Evolutionary conservation across 2,888 invertebrate species (phyloP).

Genomic region (Meghimatium bilineatum): DNA sequence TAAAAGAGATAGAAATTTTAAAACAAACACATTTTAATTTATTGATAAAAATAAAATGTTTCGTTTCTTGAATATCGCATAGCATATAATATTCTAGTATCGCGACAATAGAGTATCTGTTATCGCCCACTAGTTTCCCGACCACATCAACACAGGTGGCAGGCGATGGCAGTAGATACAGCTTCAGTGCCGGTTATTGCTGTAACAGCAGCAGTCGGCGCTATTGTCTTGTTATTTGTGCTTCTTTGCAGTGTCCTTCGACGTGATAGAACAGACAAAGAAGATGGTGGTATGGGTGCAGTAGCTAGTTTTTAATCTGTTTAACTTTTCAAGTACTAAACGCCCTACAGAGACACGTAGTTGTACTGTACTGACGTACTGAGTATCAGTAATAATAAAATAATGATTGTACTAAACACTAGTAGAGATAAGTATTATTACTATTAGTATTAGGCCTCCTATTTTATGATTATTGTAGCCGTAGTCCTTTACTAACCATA

Average conservation of each 20-base stretch:
- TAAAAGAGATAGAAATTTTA: no score
- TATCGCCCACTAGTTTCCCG: background rate
- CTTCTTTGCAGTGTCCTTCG: constrained; percentile 69
- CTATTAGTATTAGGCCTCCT: no score
- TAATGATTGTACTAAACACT: no score
- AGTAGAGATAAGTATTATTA: no score
- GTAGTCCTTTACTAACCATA: no score
- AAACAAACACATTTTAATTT: no score
- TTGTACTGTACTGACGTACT: no score
- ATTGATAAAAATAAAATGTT: no score
- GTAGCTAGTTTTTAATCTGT: background rate
- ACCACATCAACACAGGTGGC: constrained; percentile 11
- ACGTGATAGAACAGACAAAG: constrained; percentile 59
- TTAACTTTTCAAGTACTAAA: no score
- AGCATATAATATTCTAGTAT: background rate
- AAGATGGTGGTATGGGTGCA: constrained; percentile 44
- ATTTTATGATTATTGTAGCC: no score
- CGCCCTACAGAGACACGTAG: no score
- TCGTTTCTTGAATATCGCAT: background rate
- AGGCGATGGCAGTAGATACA: constrained; percentile 32
- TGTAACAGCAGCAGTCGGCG: constrained; percentile 74
- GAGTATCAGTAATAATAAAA: no score
- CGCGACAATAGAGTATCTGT: background rate
- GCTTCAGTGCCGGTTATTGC: constrained; percentile 70
- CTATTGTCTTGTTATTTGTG: constrained; percentile 71